Percentiles rank a stretch among this genome's conserved stretches.
phyloP scores from a whole-genome alignment of 2,888 invertebrate species.

The Acleris sparsana region DNA sequence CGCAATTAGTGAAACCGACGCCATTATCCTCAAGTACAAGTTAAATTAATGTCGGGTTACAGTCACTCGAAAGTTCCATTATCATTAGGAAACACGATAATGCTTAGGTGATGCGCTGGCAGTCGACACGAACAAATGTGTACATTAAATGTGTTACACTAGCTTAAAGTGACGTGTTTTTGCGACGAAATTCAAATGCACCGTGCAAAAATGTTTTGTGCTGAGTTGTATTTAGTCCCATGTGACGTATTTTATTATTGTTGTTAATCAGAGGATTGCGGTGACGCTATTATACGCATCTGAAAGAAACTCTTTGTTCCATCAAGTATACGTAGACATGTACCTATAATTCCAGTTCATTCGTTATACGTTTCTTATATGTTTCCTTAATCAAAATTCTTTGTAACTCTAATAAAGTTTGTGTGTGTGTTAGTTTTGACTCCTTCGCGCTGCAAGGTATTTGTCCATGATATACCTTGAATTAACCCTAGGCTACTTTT shows the following conservation, averaged over 20 bases:
- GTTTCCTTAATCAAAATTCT: too few relatives aligned
- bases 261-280: too few relatives aligned
- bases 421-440: too few relatives aligned
- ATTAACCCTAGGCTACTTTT: too few relatives aligned
- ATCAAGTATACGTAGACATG: too few relatives aligned
- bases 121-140: slow-evolving; percentile 31
- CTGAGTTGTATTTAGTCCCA: background rate
- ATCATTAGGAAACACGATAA: slow-evolving; percentile 76
- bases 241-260: background rate
- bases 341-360: too few relatives aligned
- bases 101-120: slow-evolving; percentile 65
- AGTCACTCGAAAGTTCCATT: slow-evolving; percentile 82
- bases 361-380: background rate
- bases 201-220: background rate
- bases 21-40: slow-evolving; percentile 78
- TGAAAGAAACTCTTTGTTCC: too few relatives aligned
- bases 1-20: slow-evolving; percentile 81
- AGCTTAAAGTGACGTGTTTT: slow-evolving; percentile 13
- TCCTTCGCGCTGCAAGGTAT: too few relatives aligned
- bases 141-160: slow-evolving; percentile 25
- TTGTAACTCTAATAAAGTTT: too few relatives aligned
- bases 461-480: too few relatives aligned
- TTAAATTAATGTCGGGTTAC: slow-evolving; percentile 80
- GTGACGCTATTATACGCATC: too few relatives aligned
- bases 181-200: background rate